Percentiles rank a stretch among this genome's conserved stretches.
These are phyloP conservation scores for Clanis bilineata DNA, from an alignment of 2,888 invertebrate genomes.

Conservation along the genomic window DNA sequence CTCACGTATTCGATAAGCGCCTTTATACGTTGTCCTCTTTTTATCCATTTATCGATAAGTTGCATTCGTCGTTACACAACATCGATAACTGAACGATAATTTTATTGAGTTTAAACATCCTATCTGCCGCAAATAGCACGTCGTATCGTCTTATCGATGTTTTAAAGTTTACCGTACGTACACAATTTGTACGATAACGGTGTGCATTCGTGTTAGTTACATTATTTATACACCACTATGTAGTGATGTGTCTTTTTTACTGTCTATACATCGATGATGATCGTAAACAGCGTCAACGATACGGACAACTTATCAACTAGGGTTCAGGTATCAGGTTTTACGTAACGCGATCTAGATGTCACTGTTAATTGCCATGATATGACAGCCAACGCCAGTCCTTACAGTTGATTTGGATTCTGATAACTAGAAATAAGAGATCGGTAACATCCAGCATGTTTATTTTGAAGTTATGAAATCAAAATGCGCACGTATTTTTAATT, in stretches of 20 bases:
- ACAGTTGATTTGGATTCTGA: too few relatives aligned
- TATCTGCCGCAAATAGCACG: slow-evolving; percentile 13
- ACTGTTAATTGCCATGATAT: background rate
- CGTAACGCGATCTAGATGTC: background rate
- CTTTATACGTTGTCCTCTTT: slow-evolving; percentile 16
- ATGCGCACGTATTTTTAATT: background rate
- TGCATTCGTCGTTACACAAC: slow-evolving; percentile 29
- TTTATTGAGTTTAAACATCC: slow-evolving; percentile 29
- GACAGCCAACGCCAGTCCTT: too few relatives aligned
- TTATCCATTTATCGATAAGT: slow-evolving; percentile 29
- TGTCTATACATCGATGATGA: background rate
- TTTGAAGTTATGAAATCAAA: background rate
- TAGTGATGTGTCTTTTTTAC: background rate
- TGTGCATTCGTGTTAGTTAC: background rate
- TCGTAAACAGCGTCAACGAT: background rate
- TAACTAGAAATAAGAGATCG: background rate
- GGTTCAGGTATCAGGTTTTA: slow-evolving; percentile 4
- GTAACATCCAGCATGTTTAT: too few relatives aligned
- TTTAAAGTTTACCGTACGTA: slow-evolving; percentile 13
- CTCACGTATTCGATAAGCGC: slow-evolving; percentile 12
- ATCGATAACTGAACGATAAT: slow-evolving; percentile 27
- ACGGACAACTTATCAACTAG: background rate
- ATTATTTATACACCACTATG: slow-evolving; percentile 10
- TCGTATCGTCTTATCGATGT: slow-evolving; percentile 14
- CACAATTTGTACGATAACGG: slow-evolving; percentile 13